phyloP scores from a whole-genome alignment of 2,113 vertebrate species.

The Candoia aspera region DNA sequence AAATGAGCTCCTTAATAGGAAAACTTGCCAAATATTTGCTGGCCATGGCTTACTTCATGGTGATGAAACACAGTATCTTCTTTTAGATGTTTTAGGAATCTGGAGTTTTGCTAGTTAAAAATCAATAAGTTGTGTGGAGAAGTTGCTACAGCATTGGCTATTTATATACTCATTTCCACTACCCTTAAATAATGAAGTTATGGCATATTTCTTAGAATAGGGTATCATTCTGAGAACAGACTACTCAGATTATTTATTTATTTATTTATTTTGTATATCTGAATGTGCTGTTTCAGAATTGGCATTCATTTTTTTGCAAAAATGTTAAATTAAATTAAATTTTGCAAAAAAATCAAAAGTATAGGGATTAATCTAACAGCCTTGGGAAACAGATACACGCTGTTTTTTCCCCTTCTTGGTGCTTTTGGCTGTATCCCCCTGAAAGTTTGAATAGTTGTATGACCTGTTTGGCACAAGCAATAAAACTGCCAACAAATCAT shows the following conservation, averaged over 20 bases:
- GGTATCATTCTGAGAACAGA: neutral
- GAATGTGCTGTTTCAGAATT: neutral
- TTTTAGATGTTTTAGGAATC: neutral
- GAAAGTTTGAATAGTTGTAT: neutral
- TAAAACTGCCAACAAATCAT: neutral
- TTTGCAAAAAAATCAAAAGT: neutral
- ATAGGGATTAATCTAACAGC: neutral
- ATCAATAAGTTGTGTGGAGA: neutral
- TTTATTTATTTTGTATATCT: neutral
- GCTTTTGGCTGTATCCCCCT: neutral
- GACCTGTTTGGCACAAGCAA: neutral
- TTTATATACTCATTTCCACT: neutral
- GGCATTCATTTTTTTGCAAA: neutral
- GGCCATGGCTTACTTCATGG: neutral
- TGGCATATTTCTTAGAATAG: neutral
- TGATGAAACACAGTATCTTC: neutral
- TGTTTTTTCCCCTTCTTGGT: neutral
- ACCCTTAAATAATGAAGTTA: neutral
- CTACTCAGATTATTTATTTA: neutral
- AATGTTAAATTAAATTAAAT: neutral
- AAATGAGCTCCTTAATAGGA: neutral
- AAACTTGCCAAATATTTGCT: constrained; percentile 5
- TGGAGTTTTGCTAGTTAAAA: neutral
- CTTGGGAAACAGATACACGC: neutral
- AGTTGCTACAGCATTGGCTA: neutral